Evolutionary conservation across 2,888 invertebrate species (phyloP).

Genomic region (Reticulitermes lucifugus): DNA sequence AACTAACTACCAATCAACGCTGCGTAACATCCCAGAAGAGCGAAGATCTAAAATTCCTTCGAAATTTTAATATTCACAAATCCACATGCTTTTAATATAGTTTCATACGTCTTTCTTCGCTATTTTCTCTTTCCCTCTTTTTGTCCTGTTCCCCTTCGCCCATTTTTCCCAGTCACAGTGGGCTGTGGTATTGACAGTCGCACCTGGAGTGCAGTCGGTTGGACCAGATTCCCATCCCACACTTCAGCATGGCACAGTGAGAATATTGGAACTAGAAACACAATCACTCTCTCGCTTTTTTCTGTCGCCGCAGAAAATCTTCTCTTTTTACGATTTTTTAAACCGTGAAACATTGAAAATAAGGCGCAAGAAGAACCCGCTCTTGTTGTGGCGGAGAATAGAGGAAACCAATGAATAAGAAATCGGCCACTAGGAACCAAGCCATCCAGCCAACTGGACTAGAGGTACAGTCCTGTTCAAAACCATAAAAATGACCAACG

Average conservation of each 20-base stretch:
- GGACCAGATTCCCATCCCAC: not conserved
- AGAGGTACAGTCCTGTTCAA: not conserved
- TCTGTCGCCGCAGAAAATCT: not conserved
- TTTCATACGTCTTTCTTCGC: too few relatives aligned
- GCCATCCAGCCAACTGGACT: not conserved
- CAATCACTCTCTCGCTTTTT: not conserved
- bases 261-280: too few relatives aligned
- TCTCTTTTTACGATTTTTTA: not conserved
- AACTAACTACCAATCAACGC: too few relatives aligned
- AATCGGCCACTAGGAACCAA: not conserved
- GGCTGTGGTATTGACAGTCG: too few relatives aligned
- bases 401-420: slow-evolving; percentile 24
- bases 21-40: too few relatives aligned
- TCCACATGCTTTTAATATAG: too few relatives aligned
- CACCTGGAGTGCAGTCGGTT: too few relatives aligned
- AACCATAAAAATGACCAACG: not conserved
- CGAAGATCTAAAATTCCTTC: too few relatives aligned
- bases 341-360: slow-evolving; percentile 17
- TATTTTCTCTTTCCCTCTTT: too few relatives aligned
- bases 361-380: not conserved
- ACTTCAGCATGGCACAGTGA: not conserved
- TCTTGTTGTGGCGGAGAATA: not conserved
- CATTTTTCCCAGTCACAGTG: too few relatives aligned
- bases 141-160: too few relatives aligned
- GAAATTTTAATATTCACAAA: too few relatives aligned